Percentiles rank a stretch among this genome's conserved stretches.
Conservation (phyloP, 2,888 invertebrate genomes). For the Fabriciana adippe region DNA sequence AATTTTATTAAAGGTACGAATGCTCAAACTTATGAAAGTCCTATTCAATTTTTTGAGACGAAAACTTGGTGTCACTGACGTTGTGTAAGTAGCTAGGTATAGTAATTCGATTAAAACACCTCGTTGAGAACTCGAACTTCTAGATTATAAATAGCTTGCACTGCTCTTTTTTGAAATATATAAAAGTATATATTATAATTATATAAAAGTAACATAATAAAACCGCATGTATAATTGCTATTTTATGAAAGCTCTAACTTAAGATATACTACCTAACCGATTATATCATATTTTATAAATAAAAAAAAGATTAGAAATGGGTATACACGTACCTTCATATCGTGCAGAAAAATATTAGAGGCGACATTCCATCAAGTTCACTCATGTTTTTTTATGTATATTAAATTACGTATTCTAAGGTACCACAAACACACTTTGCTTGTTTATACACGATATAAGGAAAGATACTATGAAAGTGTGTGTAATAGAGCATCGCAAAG, state of each 20-base stretch:
- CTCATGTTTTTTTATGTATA: conserved; percentile 38
- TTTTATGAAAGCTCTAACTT: not conserved
- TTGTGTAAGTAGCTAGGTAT: no score
- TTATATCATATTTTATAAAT: not conserved
- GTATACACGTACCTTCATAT: conserved; percentile 12
- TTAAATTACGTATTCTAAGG: conserved; percentile 40
- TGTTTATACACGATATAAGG: conserved; percentile 38
- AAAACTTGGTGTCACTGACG: no score
- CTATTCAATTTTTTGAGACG: no score
- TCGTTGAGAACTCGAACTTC: no score
- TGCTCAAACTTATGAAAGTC: no score
- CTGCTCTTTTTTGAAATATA: no score
- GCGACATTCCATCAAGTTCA: conserved; percentile 36
- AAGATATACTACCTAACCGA: not conserved
- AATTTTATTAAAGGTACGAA: no score
- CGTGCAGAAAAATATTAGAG: conserved; percentile 28
- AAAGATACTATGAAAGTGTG: conserved; percentile 44
- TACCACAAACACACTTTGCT: conserved; percentile 42
- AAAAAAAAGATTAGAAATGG: conserved; percentile 21
- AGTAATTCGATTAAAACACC: no score
- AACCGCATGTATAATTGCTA: not conserved
- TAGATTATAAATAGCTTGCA: no score
- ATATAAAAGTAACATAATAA: no score
- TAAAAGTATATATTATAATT: no score
- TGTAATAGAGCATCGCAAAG: conserved; percentile 44